These are phyloP conservation scores for Drosophila parthenogenetica DNA, from an alignment of 2,888 invertebrate species.

Conservation along the genomic window DNA sequence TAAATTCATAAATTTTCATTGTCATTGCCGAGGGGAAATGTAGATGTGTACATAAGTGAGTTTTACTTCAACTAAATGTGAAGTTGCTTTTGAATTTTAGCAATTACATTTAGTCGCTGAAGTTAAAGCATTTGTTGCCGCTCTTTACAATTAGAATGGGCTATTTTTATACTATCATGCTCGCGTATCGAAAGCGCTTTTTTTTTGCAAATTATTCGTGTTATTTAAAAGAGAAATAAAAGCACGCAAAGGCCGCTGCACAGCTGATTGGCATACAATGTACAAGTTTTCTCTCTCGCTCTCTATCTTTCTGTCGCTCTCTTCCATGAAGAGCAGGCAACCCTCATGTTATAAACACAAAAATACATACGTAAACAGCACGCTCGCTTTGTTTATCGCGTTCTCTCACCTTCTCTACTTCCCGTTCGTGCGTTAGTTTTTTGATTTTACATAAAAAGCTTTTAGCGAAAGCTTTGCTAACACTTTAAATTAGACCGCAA, in stretches of 20 bases:
- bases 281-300: background rate
- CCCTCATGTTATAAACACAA: slow-evolving; percentile 30
- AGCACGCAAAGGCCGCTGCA: slow-evolving; percentile 18
- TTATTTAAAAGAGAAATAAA: slow-evolving; percentile 18
- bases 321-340: slow-evolving; percentile 33
- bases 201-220: slow-evolving; percentile 28
- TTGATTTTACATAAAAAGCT: slow-evolving; percentile 41
- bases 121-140: slow-evolving; percentile 1
- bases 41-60: background rate
- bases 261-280: slow-evolving; percentile 53
- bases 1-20: slow-evolving; percentile 12
- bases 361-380: slow-evolving; percentile 9
- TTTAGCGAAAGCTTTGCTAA: slow-evolving; percentile 48
- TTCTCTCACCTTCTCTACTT: slow-evolving; percentile 1
- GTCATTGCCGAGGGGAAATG: background rate
- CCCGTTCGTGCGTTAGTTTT: slow-evolving; percentile 1
- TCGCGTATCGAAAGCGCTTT: slow-evolving; percentile 21
- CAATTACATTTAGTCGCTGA: slow-evolving; percentile 9
- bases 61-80: background rate
- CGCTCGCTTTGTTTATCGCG: slow-evolving; percentile 1
- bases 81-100: background rate
- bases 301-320: slow-evolving; percentile 20
- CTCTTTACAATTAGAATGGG: slow-evolving; percentile 10
- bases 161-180: slow-evolving; percentile 37
- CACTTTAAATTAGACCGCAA: slow-evolving; percentile 20